These are phyloP conservation scores for Phortica magna DNA, from an alignment of 2,888 invertebrate genomes.

Conservation along the genomic window DNA sequence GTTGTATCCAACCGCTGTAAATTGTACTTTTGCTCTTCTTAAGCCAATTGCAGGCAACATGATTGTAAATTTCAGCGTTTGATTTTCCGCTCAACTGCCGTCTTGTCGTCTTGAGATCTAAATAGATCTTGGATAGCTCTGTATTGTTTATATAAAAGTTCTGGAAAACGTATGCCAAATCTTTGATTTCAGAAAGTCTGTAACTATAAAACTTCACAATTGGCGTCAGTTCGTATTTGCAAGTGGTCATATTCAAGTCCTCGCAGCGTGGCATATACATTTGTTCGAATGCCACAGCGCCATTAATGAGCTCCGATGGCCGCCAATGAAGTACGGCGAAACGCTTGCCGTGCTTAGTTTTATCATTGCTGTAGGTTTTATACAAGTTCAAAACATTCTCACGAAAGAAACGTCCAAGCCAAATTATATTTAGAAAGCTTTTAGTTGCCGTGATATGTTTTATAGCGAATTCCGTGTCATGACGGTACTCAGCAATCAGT, in stretches of 20 bases:
- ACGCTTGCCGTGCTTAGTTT: slow-evolving; percentile 60
- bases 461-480: slow-evolving; percentile 80
- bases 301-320: slow-evolving; percentile 82
- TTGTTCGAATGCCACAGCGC: slow-evolving; percentile 78
- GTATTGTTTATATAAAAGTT: slow-evolving; percentile 57
- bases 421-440: slow-evolving; percentile 82
- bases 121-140: slow-evolving; percentile 45
- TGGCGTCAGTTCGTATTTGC: slow-evolving; percentile 84
- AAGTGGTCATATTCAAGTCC: slow-evolving; percentile 76
- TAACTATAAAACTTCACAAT: slow-evolving; percentile 83
- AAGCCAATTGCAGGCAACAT: slow-evolving; percentile 84
- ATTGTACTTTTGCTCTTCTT: slow-evolving; percentile 75
- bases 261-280: slow-evolving; percentile 84
- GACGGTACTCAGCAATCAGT: slow-evolving; percentile 79
- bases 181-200: slow-evolving; percentile 79
- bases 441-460: slow-evolving; percentile 81
- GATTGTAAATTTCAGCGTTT: slow-evolving; percentile 56
- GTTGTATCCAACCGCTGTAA: slow-evolving; percentile 79
- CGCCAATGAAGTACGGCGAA: slow-evolving; percentile 84
- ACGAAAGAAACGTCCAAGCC: slow-evolving; percentile 83
- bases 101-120: slow-evolving; percentile 40
- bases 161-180: slow-evolving; percentile 57
- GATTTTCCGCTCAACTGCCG: background rate
- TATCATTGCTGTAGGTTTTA: slow-evolving; percentile 45
- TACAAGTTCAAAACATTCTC: slow-evolving; percentile 76